Conservation (phyloP, 2,888 invertebrate species). For the Anaspis maculata region DNA sequence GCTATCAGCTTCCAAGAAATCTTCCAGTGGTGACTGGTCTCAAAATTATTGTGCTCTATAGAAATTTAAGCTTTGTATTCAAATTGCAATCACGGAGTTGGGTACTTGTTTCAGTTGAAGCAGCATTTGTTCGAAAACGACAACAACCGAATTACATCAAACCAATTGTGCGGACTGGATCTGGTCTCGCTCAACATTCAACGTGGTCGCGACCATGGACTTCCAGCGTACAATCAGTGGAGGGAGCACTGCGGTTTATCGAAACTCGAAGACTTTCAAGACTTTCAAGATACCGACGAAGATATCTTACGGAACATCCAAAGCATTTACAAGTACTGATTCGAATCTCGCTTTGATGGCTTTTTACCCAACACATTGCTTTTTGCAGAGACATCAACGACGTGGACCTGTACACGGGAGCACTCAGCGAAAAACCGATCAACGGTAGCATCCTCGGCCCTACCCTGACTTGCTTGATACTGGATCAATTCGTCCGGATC, state of each 20-base stretch:
- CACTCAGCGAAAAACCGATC: slow-evolving; percentile 68
- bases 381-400: slow-evolving; percentile 63
- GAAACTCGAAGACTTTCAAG: slow-evolving; percentile 49
- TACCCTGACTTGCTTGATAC: slow-evolving; percentile 73
- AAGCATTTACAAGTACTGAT: slow-evolving; percentile 52
- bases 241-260: slow-evolving; percentile 65
- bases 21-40: too few species aligned
- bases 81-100: slow-evolving; percentile 2
- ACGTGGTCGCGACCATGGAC: slow-evolving; percentile 80
- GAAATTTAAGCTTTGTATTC: background rate
- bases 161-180: slow-evolving; percentile 64
- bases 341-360: too few species aligned
- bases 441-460: slow-evolving; percentile 72
- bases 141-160: slow-evolving; percentile 17
- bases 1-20: too few species aligned
- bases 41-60: too few species aligned
- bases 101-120: slow-evolving; percentile 53
- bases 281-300: slow-evolving; percentile 58
- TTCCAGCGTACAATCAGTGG: slow-evolving; percentile 72
- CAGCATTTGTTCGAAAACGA: slow-evolving; percentile 57
- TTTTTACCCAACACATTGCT: too few species aligned
- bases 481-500: slow-evolving; percentile 75
- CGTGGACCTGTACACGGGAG: slow-evolving; percentile 83
- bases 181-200: slow-evolving; percentile 83
- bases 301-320: slow-evolving; percentile 55